These are phyloP conservation scores for Eurystomus gularis DNA, from an alignment of 2,113 vertebrate genomes.

Conservation along the genomic window DNA sequence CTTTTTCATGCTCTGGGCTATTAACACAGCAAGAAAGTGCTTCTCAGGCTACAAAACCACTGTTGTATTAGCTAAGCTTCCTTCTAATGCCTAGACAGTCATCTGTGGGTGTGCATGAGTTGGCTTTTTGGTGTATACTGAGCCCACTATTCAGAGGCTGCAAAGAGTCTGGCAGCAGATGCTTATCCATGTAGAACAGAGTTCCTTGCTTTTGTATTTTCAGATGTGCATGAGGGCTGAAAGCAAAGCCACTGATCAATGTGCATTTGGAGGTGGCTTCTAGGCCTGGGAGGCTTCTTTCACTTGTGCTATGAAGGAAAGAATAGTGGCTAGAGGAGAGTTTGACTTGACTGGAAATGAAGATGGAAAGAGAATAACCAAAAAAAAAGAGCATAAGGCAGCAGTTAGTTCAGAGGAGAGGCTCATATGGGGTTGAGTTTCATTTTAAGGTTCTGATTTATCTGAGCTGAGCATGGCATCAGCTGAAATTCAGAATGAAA, in stretches of 20 bases:
- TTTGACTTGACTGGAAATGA: not conserved
- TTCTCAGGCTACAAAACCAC: not conserved
- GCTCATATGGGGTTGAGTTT: not conserved
- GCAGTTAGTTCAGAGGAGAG: not conserved
- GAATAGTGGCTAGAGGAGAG: not conserved
- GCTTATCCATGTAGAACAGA: accelerated
- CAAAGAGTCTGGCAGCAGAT: not conserved
- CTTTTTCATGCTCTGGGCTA: not conserved
- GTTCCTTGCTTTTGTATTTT: not conserved
- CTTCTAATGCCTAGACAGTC: not conserved
- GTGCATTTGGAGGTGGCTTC: not conserved
- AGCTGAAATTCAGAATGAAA: conserved; percentile 53
- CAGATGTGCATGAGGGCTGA: not conserved
- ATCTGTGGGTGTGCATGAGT: not conserved
- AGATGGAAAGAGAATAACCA: not conserved
- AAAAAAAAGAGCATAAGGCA: not conserved
- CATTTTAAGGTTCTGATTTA: conserved; percentile 29
- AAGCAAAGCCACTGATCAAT: not conserved
- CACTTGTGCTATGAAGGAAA: not conserved
- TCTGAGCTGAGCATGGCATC: conserved; percentile 36
- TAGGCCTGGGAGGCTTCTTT: not conserved
- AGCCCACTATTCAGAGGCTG: not conserved
- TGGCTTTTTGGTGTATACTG: not conserved
- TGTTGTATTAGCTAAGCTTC: not conserved
- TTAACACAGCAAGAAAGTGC: not conserved